Evolutionary conservation across 2,888 invertebrate species (phyloP).

Genomic region (Hermaeophaga mercurialis): DNA sequence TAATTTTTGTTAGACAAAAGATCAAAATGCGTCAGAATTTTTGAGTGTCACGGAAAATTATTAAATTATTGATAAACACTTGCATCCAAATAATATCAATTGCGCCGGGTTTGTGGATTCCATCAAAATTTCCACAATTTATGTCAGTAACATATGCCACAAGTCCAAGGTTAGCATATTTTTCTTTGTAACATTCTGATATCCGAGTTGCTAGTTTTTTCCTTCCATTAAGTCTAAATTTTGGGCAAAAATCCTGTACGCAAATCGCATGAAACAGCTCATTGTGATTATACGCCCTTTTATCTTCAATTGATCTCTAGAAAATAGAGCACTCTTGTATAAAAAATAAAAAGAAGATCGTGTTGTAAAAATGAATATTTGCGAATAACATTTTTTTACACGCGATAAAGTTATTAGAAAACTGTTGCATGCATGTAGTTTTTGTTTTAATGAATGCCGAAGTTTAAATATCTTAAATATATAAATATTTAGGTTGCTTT

Average conservation of each 20-base stretch:
- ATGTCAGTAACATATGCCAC: constrained; percentile 24
- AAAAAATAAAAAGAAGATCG: too few relatives aligned
- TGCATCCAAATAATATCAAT: constrained; percentile 32
- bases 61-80: constrained; percentile 16
- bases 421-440: too few relatives aligned
- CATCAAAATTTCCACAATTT: constrained; percentile 31
- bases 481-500: too few relatives aligned
- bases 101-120: constrained; percentile 20
- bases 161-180: constrained; percentile 33
- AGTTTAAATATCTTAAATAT: too few relatives aligned
- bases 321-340: too few relatives aligned
- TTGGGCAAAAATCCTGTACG: constrained; percentile 33
- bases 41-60: too few relatives aligned
- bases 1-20: too few relatives aligned
- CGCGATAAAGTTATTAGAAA: too few relatives aligned
- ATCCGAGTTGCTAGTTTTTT: constrained; percentile 3
- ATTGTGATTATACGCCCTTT: constrained; percentile 40
- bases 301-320: constrained; percentile 37
- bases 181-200: constrained; percentile 32
- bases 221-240: background rate
- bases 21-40: too few relatives aligned
- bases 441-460: too few relatives aligned
- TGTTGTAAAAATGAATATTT: too few relatives aligned
- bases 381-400: too few relatives aligned
- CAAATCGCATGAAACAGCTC: constrained; percentile 41